Base-by-base conservation (phyloP, 2,113 vertebrate genomes). In the Cyprinodon brontotheroides region DNA sequence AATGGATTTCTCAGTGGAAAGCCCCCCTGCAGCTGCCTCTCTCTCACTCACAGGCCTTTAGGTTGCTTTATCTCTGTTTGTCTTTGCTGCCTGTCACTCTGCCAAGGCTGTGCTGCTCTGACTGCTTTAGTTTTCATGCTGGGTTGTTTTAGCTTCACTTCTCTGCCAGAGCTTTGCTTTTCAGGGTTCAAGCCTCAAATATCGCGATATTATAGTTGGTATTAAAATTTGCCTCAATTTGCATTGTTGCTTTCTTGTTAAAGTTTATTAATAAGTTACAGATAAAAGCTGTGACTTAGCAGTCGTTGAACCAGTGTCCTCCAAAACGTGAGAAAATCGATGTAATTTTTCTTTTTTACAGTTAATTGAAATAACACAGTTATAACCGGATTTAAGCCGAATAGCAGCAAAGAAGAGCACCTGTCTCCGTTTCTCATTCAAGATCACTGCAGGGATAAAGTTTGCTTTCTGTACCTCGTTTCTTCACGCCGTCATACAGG, bases 191-290 rank as follows among this genome's bases (percentile, higher is more conserved):
- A 4, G 39, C 61, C 40, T 47, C 39, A 65, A 45, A 39, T 4
- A 17, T 38, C 13, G 22, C n/a, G 11, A 59, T 36, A 2, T 4
- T 13, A 20, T 11, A 12, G 22, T n/a, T 36, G 0, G 29, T 29
- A 29, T 29, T 29, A 29, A 29, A 29, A 29, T 29, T 29, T 29
- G 29, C 1, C 29, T 29, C 11, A 0, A 10, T 3, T 3, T 1
- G 13, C 37, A 72, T 20, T 20, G 3, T 0, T 14, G 9, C 60
- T 38, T 6, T 67, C 79, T n/a, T 7, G 57, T 61, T 70, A 0
- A 3, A 11, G n/a, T 5, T 41, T 70, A 70, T 87, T 91, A 92
- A 92, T 93, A 86, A 75, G 91, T 93, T 12, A 93, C 91, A 70
- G 74, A 87, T 87, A 65, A 81, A 84, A 77, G 78, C 74, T 66